Conservation (phyloP, 2,797 vertebrate species). For the Chaunax sp. region DNA sequence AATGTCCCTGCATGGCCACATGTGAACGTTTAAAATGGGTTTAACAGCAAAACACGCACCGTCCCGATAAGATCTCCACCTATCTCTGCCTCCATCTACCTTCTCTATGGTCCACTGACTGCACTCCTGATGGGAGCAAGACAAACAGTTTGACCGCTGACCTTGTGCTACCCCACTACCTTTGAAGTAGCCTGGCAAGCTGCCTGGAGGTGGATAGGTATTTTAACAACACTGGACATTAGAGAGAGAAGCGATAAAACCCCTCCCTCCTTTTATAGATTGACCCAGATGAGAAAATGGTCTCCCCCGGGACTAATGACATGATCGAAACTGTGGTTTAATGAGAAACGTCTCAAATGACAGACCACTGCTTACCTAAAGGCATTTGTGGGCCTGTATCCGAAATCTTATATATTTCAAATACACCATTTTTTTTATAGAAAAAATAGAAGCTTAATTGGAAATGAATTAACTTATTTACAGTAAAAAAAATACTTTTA, state of each 20-base stretch:
- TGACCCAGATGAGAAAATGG: conserved; percentile 55
- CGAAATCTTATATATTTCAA: background rate
- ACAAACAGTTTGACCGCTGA: conserved; percentile 63
- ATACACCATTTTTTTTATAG: background rate
- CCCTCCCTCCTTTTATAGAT: conserved; percentile 54
- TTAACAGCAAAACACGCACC: conserved; percentile 9
- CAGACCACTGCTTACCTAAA: conserved; percentile 30
- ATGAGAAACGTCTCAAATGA: conserved; percentile 45
- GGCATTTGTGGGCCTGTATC: background rate
- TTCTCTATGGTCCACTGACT: conserved; percentile 52
- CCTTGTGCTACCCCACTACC: conserved; percentile 29
- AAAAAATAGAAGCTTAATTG: too few species aligned
- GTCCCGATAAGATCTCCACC: conserved; percentile 30
- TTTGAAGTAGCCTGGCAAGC: conserved; percentile 66
- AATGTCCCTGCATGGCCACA: background rate
- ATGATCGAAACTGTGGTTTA: conserved; percentile 49
- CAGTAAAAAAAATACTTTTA: too few species aligned
- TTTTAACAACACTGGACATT: conserved; percentile 56
- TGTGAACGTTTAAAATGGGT: conserved; percentile 9
- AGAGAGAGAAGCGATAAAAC: conserved; percentile 51
- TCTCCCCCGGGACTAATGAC: conserved; percentile 52
- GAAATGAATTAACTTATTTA: too few species aligned
- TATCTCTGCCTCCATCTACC: conserved; percentile 50
- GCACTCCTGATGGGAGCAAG: conserved; percentile 37
- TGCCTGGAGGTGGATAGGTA: conserved; percentile 34